Evolutionary conservation across 2,888 invertebrate species (phyloP).

Genomic region (Micoletzkya japonica): DNA sequence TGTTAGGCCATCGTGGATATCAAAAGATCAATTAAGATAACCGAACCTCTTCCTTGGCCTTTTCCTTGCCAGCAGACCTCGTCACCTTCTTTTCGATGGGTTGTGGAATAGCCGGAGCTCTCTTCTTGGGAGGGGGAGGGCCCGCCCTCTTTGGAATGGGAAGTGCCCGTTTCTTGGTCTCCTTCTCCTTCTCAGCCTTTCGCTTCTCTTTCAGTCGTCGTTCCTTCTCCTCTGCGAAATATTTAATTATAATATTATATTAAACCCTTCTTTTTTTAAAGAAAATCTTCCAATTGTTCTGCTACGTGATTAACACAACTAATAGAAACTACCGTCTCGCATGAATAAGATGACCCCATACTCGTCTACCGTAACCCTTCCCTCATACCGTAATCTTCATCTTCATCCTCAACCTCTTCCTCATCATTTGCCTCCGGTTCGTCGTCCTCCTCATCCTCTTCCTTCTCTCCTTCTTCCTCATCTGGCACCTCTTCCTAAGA

Average conservation of each 20-base stretch:
- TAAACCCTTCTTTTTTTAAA: no score
- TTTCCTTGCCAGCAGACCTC: not conserved
- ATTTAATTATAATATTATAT: not conserved
- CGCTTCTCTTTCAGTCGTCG: slow-evolving; percentile 9
- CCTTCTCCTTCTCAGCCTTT: not conserved
- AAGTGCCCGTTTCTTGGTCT: not conserved
- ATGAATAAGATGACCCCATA: no score
- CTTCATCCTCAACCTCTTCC: slow-evolving; percentile 27
- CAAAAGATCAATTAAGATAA: not conserved
- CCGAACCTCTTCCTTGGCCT: not conserved
- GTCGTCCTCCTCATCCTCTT: slow-evolving; percentile 33
- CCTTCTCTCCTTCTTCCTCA: slow-evolving; percentile 29
- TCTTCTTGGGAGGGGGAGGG: not conserved
- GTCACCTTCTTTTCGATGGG: slow-evolving; percentile 1
- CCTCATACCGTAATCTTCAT: not conserved
- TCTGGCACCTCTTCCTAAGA: slow-evolving; percentile 32
- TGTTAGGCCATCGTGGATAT: not conserved
- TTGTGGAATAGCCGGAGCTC: slow-evolving; percentile 7
- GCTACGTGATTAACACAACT: no score
- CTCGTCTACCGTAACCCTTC: not conserved
- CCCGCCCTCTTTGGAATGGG: not conserved
- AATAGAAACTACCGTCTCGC: no score
- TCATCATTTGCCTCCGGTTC: slow-evolving; percentile 28
- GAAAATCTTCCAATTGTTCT: no score
- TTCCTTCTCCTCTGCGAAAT: slow-evolving; percentile 6